Evolutionary conservation across 2,797 vertebrate genomes (phyloP).

Genomic region (Echiichthys vipera): DNA sequence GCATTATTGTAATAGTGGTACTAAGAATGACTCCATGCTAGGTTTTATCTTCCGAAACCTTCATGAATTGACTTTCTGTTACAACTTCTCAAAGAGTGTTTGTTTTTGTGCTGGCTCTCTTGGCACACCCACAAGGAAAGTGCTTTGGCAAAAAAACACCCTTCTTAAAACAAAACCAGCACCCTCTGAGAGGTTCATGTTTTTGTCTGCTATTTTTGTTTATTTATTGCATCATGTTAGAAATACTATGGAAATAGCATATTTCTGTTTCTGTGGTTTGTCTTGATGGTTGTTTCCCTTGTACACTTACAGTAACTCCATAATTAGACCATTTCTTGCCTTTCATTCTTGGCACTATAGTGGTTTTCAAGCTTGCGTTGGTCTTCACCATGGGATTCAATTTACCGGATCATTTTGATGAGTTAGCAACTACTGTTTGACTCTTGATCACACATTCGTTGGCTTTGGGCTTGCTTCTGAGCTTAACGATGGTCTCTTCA

Average conservation of each 20-base stretch:
- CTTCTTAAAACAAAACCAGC: conserved; percentile 36
- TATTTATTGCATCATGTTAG: conserved; percentile 20
- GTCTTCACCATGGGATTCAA: conserved; percentile 1
- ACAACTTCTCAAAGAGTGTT: conserved; percentile 50
- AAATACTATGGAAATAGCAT: conserved; percentile 7
- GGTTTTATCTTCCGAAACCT: conserved; percentile 20
- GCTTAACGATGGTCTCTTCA: neutral
- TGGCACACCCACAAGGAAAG: conserved; percentile 44
- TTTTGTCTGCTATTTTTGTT: conserved; percentile 36
- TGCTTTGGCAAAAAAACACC: conserved; percentile 19
- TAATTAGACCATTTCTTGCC: conserved; percentile 26
- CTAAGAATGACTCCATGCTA: neutral
- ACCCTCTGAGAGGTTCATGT: conserved; percentile 35
- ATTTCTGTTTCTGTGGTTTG: conserved; percentile 44
- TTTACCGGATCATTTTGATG: conserved; percentile 36
- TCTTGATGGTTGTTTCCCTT: conserved; percentile 22
- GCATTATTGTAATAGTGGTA: conserved; percentile 14
- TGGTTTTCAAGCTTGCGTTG: conserved; percentile 30
- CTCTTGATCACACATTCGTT: neutral
- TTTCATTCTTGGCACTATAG: conserved; percentile 18
- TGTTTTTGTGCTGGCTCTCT: conserved; percentile 47
- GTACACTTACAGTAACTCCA: neutral
- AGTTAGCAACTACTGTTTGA: conserved; percentile 23
- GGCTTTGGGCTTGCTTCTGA: conserved; percentile 4
- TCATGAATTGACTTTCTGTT: conserved; percentile 57